Base-by-base conservation (phyloP, 1,140 invertebrate species). In the Zophobas morio region DNA sequence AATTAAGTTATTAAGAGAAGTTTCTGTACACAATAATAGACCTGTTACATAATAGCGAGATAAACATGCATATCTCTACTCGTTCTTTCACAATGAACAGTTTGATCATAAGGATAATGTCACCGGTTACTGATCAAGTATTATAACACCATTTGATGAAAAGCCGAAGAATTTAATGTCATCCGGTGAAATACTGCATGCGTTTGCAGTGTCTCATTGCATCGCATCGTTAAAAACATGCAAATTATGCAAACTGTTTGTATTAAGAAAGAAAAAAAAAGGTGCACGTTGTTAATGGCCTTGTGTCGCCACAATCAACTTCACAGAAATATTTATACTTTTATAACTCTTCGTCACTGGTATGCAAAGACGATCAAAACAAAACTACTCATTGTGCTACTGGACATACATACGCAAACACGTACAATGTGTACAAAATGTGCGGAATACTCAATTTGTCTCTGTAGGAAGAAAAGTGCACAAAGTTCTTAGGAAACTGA, bases 141-240 rank as follows among this genome's bases (percentile, higher is more conserved):
- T 32, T 54, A 32, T 2, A 54, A 54, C 6, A 54, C 20, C 20
- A 20, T 20, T 54, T 54, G 1, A 5, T 32, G 60, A n/a, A 66
- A 32, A 63, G 39, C 37, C 42, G 39, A 66, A 66, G 39, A 66
- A 42, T 66, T 66, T 47, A 42, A 20, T 66, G 37, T 42, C 42
- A 66, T 66, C 60, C 60, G 60, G 60, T 66, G 40, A 66, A 66
- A 66, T 66, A 66, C 40, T 42, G 60, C 60, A 66, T 20, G 6
- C 60, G 42, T 66, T 63, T 66, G 60, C 60, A 32, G 60, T 66
- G 60, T 63, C 57, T 63, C 57, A 63, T 39, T 40, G 57, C 56
- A 57, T 63, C 49, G 49, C 6, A 51, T 63, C 33, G 36, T 2
- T 66, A 66, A 42, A 66, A 66, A 46, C 33, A 66, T 66, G 60